Evolutionary conservation across 2,113 vertebrate genomes (phyloP), one percentile per base, ranked within the genome.

Genomic region (Pterocles burchelli): DNA sequence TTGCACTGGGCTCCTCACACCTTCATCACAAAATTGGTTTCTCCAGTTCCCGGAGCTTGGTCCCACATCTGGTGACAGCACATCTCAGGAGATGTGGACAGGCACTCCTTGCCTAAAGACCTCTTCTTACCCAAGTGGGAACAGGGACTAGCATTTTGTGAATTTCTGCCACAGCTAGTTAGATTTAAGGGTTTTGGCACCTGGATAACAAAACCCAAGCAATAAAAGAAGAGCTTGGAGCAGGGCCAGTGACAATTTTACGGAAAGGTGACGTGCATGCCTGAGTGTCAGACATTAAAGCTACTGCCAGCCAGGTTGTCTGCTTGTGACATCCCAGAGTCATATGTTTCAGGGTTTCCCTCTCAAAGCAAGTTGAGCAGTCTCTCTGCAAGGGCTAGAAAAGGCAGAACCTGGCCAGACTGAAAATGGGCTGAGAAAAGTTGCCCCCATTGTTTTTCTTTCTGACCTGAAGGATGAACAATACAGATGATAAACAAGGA

Each of bases 51-150:
- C 36, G 25, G 8, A 52, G 28, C 28, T 14, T 16, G 22, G 41
- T 34, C 26, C 46, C 26, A 11, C 31, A 48, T n/a, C n/a, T n/a
- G n/a, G 2, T 2, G 14, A 19, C 1, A 3, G 55, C 28, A 19
- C 19, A 9, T 19, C 34, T 29, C 18, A 19, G 51, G 58, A 82
- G 58, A 46, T 26, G 43, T 4, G 1, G 52, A 20, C 28, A 33
- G 66, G 38, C 28, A 17, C 9, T 78, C 24, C 61, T n/a, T 3
- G 4, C 33, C 25, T 12, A 33, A 51, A 12, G 20, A 45, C 3
- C n/a, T 55, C 8, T 8, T 16, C 31, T 28, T 7, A 17, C 25
- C 45, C 2, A n/a, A 6, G 7, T 17, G 67, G 33, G 38, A 48
- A 38, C 7, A 3, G 17, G 21, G 43, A 18, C 19, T 22, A 74